phyloP scores from a whole-genome alignment of 2,113 vertebrate species.

The Marmota monax region DNA sequence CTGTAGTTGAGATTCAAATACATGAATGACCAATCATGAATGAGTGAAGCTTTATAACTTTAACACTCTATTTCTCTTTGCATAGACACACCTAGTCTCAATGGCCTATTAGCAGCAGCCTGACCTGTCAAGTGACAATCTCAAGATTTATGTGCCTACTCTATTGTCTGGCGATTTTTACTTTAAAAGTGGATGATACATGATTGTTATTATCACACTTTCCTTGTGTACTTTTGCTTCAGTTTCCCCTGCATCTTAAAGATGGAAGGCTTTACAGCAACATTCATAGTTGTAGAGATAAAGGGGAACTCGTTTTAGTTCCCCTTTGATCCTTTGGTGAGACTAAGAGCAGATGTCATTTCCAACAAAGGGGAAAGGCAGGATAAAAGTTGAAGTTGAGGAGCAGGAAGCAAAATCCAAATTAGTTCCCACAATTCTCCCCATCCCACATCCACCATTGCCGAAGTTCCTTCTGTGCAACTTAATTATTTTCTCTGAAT shows the following conservation, averaged over 20 bases:
- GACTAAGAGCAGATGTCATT: slow-evolving; percentile 34
- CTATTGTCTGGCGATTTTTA: neutral
- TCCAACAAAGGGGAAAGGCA: slow-evolving; percentile 12
- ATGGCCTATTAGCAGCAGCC: neutral
- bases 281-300: neutral
- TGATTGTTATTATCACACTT: neutral
- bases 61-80: neutral
- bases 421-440: slow-evolving; percentile 14
- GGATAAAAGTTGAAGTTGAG: neutral
- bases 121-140: neutral
- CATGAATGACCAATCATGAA: neutral
- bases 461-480: neutral
- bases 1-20: neutral
- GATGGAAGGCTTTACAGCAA: neutral
- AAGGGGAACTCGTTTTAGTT: neutral
- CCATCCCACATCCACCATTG: neutral
- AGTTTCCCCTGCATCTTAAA: slow-evolving; percentile 25
- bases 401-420: slow-evolving; percentile 52
- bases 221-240: neutral
- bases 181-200: neutral
- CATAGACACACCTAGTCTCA: neutral
- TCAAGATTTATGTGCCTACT: neutral
- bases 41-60: neutral
- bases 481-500: neutral
- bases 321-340: neutral